phyloP scores from a whole-genome alignment of 1,140 invertebrate species.

The Cepaea nemoralis region DNA sequence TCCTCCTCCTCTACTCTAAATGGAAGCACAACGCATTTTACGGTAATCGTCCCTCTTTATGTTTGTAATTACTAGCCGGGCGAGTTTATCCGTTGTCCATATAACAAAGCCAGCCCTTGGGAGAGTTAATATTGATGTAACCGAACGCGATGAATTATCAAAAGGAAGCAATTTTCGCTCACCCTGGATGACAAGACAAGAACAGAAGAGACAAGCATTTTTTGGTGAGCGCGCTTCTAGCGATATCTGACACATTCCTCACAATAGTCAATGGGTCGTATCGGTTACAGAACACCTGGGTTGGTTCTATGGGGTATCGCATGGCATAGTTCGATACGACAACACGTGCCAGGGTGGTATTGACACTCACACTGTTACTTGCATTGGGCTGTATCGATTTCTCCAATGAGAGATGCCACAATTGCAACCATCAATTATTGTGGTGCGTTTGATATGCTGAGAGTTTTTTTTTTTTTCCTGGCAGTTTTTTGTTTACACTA shows the following conservation, averaged over 20 bases:
- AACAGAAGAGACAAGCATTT: not conserved
- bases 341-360: not conserved
- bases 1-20: not conserved
- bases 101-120: not conserved
- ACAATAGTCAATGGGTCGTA: constrained; percentile 9
- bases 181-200: not conserved
- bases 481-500: no score
- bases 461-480: not conserved
- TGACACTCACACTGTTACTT: not conserved
- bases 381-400: not conserved
- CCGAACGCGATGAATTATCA: constrained; percentile 3
- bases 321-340: not conserved
- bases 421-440: constrained; percentile 1
- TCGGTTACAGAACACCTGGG: constrained; percentile 14
- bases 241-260: not conserved
- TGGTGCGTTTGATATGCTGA: not conserved
- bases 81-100: not conserved
- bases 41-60: not conserved
- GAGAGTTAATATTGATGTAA: constrained; percentile 13
- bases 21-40: not conserved
- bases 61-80: not conserved
- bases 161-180: constrained; percentile 2
- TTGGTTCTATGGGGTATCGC: not conserved
- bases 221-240: not conserved
- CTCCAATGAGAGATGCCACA: not conserved